A percentile compares a stretch with the other conserved stretches of the same genome.
phyloP scores from a whole-genome alignment of 2,113 vertebrate genomes.

The Pogonocichla stellata region DNA sequence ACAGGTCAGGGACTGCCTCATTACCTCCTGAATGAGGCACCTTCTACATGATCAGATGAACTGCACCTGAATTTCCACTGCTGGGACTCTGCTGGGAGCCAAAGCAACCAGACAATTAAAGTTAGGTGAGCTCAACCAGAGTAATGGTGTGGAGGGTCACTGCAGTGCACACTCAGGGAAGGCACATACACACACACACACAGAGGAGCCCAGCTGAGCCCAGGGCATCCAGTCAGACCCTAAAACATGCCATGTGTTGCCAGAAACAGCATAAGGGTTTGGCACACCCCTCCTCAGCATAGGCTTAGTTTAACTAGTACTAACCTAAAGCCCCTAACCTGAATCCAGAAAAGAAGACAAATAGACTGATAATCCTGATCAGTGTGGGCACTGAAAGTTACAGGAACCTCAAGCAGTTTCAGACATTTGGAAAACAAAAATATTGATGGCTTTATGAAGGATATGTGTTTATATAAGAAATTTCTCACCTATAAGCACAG shows the following conservation, averaged over 20 bases:
- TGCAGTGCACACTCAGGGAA: fast-evolving
- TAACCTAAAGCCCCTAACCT: neutral
- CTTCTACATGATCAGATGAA: neutral
- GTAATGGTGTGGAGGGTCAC: neutral
- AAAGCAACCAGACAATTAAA: neutral
- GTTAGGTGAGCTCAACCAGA: neutral
- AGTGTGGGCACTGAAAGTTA: neutral
- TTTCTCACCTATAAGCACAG: neutral
- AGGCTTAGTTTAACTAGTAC: neutral
- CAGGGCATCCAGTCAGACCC: neutral
- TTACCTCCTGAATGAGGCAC: neutral
- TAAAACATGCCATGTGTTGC: neutral
- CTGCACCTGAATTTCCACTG: neutral
- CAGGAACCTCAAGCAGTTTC: neutral
- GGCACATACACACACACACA: neutral
- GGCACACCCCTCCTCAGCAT: neutral
- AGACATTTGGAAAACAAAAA: neutral
- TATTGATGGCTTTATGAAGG: neutral
- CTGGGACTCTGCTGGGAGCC: neutral
- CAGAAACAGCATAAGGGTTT: neutral
- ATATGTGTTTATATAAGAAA: neutral
- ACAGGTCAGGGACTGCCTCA: neutral
- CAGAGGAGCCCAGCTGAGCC: fast-evolving
- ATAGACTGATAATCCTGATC: neutral
- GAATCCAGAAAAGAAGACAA: neutral